phyloP scores from a whole-genome alignment of 2,797 vertebrate genomes.

The Carduelis carduelis region DNA sequence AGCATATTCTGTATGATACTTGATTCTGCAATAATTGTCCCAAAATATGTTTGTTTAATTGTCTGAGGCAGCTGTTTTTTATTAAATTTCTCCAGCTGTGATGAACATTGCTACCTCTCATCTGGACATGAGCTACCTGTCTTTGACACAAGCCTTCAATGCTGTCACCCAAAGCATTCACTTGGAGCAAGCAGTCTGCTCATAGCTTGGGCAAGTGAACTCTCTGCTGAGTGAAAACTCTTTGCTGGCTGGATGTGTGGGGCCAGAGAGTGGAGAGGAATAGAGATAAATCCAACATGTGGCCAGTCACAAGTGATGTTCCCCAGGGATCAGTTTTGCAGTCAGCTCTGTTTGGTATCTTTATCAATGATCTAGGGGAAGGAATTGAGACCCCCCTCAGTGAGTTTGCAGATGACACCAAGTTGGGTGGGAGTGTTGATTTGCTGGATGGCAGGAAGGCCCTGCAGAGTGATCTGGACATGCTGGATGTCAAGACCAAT shows the following conservation, averaged over 20 bases:
- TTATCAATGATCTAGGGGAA: background rate
- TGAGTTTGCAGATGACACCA: background rate
- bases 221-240: background rate
- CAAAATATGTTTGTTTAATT: background rate
- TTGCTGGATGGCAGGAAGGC: no score
- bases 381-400: background rate
- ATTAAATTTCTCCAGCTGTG: background rate
- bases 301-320: accelerated
- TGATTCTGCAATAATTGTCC: background rate
- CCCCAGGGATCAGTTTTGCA: background rate
- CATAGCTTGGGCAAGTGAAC: background rate
- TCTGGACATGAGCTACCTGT: background rate
- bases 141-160: background rate
- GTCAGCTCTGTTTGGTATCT: background rate
- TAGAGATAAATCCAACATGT: background rate
- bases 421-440: no score
- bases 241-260: background rate
- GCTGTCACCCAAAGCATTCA: background rate
- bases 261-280: background rate
- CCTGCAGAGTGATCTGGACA: no score
- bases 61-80: background rate
- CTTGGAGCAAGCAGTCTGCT: background rate
- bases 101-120: background rate
- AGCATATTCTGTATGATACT: background rate
- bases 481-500: no score